phyloP scores from a whole-genome alignment of 2,888 invertebrate genomes.

The Drosophila tripunctata region DNA sequence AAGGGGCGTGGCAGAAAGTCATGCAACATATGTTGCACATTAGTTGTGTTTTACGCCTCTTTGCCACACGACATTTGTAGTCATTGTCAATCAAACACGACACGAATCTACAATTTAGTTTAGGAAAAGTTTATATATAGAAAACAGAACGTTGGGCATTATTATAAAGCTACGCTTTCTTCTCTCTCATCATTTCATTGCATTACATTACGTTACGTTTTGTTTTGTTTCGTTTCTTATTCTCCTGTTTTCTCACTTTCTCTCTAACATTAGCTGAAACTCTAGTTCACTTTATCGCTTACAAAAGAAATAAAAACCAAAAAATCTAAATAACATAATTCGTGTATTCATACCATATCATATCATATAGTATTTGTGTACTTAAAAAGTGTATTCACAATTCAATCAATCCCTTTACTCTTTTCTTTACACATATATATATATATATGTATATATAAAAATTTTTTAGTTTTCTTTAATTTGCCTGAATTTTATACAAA shows the following conservation, averaged over 20 bases:
- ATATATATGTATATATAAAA: too few species aligned
- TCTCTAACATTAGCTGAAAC: constrained; percentile 34
- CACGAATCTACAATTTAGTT: constrained; percentile 38
- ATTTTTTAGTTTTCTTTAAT: constrained; percentile 37
- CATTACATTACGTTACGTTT: too few species aligned
- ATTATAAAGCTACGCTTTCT: constrained; percentile 65
- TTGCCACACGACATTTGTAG: constrained; percentile 21
- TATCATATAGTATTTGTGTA: constrained; percentile 41
- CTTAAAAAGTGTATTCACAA: constrained; percentile 33
- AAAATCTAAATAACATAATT: constrained; percentile 42
- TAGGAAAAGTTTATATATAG: constrained; percentile 27
- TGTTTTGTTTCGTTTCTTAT: constrained; percentile 18
- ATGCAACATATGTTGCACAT: constrained; percentile 41
- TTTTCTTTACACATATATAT: constrained; percentile 28
- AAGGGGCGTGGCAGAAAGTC: constrained; percentile 41
- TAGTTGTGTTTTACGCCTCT: constrained; percentile 40
- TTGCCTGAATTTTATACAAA: constrained; percentile 47
- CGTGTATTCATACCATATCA: constrained; percentile 24
- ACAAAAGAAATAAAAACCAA: constrained; percentile 43
- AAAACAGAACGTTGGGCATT: constrained; percentile 39
- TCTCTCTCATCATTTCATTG: constrained; percentile 20
- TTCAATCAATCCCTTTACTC: constrained; percentile 36
- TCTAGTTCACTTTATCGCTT: constrained; percentile 36
- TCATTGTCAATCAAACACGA: constrained; percentile 27
- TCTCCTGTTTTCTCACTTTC: neutral